These are phyloP conservation scores for Strix aluco DNA, from an alignment of 2,113 vertebrate species.

Conservation along the genomic window DNA sequence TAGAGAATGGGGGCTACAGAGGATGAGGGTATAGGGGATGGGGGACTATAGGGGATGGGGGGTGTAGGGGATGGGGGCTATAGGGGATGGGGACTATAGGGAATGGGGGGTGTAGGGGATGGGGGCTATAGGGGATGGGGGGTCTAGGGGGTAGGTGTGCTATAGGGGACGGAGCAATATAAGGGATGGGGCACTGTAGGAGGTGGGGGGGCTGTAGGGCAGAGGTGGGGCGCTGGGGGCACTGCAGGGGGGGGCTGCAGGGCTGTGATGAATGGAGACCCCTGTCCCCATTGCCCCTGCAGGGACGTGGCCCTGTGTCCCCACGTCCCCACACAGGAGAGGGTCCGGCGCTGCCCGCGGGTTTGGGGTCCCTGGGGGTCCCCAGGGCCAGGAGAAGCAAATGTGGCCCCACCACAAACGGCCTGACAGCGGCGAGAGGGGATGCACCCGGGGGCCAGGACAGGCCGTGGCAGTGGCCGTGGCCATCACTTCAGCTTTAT, in stretches of 20 bases:
- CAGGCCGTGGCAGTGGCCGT: rapidly evolving
- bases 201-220: neutral
- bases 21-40: too few relatives aligned
- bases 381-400: neutral
- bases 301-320: neutral
- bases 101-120: neutral
- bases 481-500: neutral
- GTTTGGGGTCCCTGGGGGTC: neutral
- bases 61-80: neutral
- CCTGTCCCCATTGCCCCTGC: neutral
- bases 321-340: rapidly evolving
- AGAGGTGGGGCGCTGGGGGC: too few relatives aligned
- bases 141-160: too few relatives aligned
- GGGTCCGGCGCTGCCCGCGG: rapidly evolving
- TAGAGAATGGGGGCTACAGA: neutral
- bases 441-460: too few relatives aligned
- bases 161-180: neutral
- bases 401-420: rapidly evolving
- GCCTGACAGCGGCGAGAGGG: too few relatives aligned
- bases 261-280: neutral
- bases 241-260: neutral
- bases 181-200: too few relatives aligned
- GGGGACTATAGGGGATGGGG: neutral
- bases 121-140: neutral
- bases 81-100: neutral